phyloP scores from a whole-genome alignment of 2,113 vertebrate genomes.

The Gopherus flavomarginatus region DNA sequence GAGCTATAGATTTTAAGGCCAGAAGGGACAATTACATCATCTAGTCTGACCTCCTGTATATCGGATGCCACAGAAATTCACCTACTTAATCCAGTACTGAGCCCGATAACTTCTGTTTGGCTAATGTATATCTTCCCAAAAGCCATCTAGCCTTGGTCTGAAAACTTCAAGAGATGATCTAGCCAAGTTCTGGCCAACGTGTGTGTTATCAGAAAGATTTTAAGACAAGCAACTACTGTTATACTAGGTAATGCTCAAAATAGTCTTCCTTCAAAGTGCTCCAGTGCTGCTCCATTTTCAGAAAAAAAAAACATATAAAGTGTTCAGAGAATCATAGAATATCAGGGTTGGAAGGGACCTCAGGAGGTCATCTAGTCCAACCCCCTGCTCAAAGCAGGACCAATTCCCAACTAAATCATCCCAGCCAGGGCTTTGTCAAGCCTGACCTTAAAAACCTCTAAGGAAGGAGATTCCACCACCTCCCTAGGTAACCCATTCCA shows the following conservation, averaged over 20 bases:
- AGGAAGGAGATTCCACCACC: too few species aligned
- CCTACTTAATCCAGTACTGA: not conserved
- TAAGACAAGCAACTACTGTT: not conserved
- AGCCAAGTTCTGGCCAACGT: not conserved
- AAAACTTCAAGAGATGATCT: not conserved
- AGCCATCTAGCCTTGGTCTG: not conserved
- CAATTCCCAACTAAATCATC: too few species aligned
- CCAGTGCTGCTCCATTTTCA: not conserved
- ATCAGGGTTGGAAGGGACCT: too few species aligned
- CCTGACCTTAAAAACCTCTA: too few species aligned
- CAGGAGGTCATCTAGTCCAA: too few species aligned
- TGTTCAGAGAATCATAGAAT: too few species aligned
- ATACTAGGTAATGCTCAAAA: not conserved
- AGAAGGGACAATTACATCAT: not conserved
- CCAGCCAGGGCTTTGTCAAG: too few species aligned
- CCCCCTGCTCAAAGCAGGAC: too few species aligned
- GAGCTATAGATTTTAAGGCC: not conserved
- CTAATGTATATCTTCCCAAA: not conserved
- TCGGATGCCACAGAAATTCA: not conserved
- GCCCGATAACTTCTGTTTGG: not conserved
- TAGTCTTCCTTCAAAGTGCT: not conserved
- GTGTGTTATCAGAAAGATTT: not conserved
- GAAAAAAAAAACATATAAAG: not conserved
- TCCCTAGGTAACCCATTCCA: too few species aligned
- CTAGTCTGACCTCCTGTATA: not conserved